Evolutionary conservation across 2,888 invertebrate genomes (phyloP), one percentile per base, ranked within the genome.

Genomic region (Lasioglossum villosulum): DNA sequence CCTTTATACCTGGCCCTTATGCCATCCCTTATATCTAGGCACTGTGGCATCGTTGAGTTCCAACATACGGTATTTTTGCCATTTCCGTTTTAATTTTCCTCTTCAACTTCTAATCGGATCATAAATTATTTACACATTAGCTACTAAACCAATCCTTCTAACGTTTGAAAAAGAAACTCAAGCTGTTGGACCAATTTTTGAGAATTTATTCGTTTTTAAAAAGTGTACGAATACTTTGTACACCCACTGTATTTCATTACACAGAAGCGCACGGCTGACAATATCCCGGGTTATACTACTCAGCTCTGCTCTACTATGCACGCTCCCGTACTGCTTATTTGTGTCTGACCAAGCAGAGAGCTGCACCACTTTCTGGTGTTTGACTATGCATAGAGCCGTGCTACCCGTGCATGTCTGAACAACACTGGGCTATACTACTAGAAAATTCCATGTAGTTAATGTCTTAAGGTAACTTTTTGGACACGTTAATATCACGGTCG

Each of bases 351-450:
- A 68, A 23, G 19, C 23, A 23, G 4, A 16, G 37, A 4, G 68
- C 37, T 37, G 37, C 37, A 37, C 2, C 37, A 68, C 37, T 68
- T 68, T 68, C 34, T 68, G 68, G 23, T 37, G 68, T 68, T 68
- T 68, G 37, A 37, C 37, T 68, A 68, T 68, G 68, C 68, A 68
- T 68, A 68, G 37, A 68, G 68, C 34, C 23, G 1, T 23, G 68
- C 68, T 37, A 23, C 10, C 12, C 23, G 10, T 68, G 68, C 68
- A 19, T 68, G 68, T 37, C 68, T 37, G 66, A 23, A 30, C 34
- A 66, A 34, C 34, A 23, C 68, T 5, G 37, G 23, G 37, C 37
- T 37, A 23, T 68, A 19, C 37, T 68, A 68, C 68, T 68, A 10
- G 37, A 68, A 37, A 68, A 68, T 34, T 63, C 30, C 34, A 37